Evolutionary conservation across 2,797 vertebrate species (phyloP).

Genomic region (Amphiprion clarkii): DNA sequence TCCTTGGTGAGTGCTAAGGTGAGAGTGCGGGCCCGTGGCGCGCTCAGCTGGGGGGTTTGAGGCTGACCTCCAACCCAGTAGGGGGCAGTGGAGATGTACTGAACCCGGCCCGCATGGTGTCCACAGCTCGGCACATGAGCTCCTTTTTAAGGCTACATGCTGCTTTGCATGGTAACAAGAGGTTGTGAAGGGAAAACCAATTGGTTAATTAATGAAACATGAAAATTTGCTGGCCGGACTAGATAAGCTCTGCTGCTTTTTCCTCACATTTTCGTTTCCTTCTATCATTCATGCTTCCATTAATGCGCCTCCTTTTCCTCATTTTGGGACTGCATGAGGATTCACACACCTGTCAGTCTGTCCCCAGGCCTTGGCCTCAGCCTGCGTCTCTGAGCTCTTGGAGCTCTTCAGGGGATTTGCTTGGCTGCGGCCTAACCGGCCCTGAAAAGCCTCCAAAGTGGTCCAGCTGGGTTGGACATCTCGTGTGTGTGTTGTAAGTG

Average conservation of each 20-base stretch:
- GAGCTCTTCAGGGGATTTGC: constrained; percentile 74
- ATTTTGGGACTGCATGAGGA: constrained; percentile 26
- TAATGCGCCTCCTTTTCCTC: constrained; percentile 9
- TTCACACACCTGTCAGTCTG: constrained; percentile 68
- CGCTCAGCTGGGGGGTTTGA: constrained; percentile 50
- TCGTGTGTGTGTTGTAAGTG: constrained; percentile 38
- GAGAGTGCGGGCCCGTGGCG: constrained; percentile 51
- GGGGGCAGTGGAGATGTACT: constrained; percentile 67
- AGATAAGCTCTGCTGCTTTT: constrained; percentile 54
- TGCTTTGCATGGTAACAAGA: constrained; percentile 80
- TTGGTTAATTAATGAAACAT: constrained; percentile 82
- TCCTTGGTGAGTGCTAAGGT: constrained; percentile 59
- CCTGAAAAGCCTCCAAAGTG: constrained; percentile 79
- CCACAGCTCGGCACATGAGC: constrained; percentile 46
- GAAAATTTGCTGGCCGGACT: constrained; percentile 54
- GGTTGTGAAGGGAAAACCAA: constrained; percentile 69
- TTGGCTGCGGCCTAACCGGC: constrained; percentile 79
- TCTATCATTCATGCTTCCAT: constrained; percentile 20
- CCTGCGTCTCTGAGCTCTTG: constrained; percentile 71
- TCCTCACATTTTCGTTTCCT: constrained; percentile 31
- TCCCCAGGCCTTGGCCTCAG: constrained; percentile 67
- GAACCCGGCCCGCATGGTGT: constrained; percentile 44
- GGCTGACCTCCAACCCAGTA: constrained; percentile 72
- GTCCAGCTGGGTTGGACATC: constrained; percentile 81
- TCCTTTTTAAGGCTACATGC: constrained; percentile 69